A percentile compares a stretch with the other conserved stretches of the same genome.
Evolutionary conservation across 2,797 vertebrate genomes (phyloP).

Genomic region (Emydoidea blandingii): DNA sequence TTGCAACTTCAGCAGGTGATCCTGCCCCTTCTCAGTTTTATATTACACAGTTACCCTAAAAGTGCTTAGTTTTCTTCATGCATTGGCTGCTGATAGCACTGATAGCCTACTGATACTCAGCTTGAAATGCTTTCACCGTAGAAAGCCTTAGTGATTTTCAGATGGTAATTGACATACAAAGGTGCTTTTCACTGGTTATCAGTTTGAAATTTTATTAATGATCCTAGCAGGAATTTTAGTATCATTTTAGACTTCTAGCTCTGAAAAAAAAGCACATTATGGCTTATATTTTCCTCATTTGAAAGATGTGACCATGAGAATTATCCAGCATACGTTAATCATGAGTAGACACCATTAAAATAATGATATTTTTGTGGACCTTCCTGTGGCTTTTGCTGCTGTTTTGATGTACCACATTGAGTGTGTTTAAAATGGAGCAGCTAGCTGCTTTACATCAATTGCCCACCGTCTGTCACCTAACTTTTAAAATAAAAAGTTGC

Average conservation of each 20-base stretch:
- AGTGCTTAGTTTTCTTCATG: background rate
- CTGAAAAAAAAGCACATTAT: background rate
- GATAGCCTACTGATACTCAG: background rate
- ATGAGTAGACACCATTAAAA: background rate
- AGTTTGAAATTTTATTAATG: background rate
- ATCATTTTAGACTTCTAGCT: background rate
- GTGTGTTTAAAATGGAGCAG: background rate
- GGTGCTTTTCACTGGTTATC: background rate
- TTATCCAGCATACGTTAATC: background rate
- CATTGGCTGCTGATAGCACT: background rate
- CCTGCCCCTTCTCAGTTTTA: background rate
- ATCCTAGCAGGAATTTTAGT: background rate
- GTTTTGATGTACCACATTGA: background rate
- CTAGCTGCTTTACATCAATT: background rate
- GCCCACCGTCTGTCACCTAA: background rate
- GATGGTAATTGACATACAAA: background rate
- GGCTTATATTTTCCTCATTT: background rate
- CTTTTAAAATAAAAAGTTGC: background rate
- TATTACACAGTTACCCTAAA: background rate
- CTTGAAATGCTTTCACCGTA: background rate
- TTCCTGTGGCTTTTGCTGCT: background rate
- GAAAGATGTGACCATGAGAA: background rate
- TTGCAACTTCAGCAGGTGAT: background rate
- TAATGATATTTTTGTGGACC: background rate
- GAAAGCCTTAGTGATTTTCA: background rate